Evolutionary conservation across 37 sponge, comb jelly and placozoan species (phyloP).

Genomic region (Agelas oroides): DNA sequence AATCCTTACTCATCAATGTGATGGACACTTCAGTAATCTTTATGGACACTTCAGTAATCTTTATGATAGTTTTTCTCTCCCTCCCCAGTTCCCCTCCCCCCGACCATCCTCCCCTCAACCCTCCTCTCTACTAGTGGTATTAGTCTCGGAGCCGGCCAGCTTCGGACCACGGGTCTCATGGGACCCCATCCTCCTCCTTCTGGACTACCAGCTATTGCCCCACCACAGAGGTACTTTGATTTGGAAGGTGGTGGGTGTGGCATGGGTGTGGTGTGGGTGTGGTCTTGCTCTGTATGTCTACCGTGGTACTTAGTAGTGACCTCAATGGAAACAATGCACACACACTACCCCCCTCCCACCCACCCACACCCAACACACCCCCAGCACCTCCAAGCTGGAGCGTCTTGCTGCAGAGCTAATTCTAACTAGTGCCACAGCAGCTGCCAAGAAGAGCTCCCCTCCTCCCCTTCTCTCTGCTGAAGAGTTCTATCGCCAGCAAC

Average conservation of each 20-base stretch:
- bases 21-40: too few species aligned
- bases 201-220: too few species aligned
- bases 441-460: slow-evolving; percentile 18
- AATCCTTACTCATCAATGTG: too few species aligned
- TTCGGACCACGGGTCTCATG: too few species aligned
- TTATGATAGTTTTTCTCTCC: background rate
- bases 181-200: too few species aligned
- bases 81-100: background rate
- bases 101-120: background rate
- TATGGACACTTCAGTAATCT: too few species aligned
- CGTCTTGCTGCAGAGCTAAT: slow-evolving; percentile 41
- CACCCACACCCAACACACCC: background rate
- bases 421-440: background rate
- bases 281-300: background rate
- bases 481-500: slow-evolving; percentile 80
- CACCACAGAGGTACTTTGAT: too few species aligned
- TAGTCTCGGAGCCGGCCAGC: too few species aligned
- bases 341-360: slow-evolving; percentile 4
- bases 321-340: too few species aligned
- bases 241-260: background rate
- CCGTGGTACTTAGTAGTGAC: too few species aligned
- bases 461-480: slow-evolving; percentile 69
- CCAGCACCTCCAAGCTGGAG: background rate
- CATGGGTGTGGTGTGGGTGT: slow-evolving; percentile 2
- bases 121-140: too few species aligned